Conservation (phyloP, 1,140 invertebrate genomes). For the Cepaea nemoralis region DNA sequence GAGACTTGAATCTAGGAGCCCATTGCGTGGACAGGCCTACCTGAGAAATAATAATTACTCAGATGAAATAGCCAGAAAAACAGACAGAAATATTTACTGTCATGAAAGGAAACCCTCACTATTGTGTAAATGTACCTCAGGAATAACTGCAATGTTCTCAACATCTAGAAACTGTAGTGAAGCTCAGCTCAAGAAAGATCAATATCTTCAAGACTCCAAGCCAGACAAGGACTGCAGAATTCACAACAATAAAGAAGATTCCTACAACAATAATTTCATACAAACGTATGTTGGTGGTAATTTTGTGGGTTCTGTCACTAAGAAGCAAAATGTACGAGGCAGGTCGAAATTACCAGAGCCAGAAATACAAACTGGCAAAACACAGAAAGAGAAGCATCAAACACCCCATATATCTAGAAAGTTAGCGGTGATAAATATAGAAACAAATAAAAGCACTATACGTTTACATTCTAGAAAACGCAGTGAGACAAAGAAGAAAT, state of each 20-base stretch:
- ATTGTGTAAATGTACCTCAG: not conserved
- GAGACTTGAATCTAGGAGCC: conserved; percentile 58
- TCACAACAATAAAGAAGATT: not conserved
- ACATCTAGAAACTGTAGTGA: not conserved
- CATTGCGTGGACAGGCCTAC: conserved; percentile 8
- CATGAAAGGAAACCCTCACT: not conserved
- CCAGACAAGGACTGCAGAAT: not conserved
- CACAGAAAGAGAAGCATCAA: too few species aligned
- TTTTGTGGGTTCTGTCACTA: not conserved
- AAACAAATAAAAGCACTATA: too few species aligned
- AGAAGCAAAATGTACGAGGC: not conserved
- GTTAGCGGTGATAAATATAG: too few species aligned
- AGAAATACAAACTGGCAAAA: too few species aligned
- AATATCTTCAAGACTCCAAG: not conserved
- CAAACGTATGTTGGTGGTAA: not conserved
- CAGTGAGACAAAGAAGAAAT: not conserved
- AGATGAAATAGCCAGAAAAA: not conserved
- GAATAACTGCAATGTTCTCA: not conserved
- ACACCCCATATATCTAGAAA: too few species aligned
- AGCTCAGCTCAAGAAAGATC: not conserved
- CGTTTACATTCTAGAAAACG: not conserved
- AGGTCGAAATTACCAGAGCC: not conserved
- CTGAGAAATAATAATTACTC: not conserved
- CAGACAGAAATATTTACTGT: not conserved
- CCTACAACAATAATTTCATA: not conserved